These are phyloP conservation scores for Lepidurus couesii DNA, from an alignment of 1,140 invertebrate species.

Conservation along the genomic window DNA sequence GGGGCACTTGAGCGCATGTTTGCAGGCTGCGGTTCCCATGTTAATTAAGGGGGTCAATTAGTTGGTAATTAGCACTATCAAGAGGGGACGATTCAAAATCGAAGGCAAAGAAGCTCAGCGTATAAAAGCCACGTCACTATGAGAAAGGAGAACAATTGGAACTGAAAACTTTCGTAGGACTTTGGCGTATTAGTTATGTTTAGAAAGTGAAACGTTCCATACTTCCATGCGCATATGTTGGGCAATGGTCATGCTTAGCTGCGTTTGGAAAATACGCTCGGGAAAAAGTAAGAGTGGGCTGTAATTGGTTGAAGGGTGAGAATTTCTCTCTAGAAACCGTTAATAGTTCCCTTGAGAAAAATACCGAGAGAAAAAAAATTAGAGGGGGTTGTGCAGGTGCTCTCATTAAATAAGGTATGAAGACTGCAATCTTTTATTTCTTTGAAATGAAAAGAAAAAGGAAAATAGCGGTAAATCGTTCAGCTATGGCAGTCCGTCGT, in stretches of 20 bases:
- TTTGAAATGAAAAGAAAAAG: too few relatives aligned
- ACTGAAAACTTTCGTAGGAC: background rate
- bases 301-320: too few relatives aligned
- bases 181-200: conserved; percentile 14
- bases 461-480: too few relatives aligned
- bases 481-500: too few relatives aligned
- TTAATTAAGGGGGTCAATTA: background rate
- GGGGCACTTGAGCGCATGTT: conserved; percentile 33
- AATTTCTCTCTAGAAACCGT: too few relatives aligned
- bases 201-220: conserved; percentile 3
- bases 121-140: background rate
- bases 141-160: background rate
- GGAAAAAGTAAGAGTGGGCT: background rate
- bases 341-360: too few relatives aligned
- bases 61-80: background rate
- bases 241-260: background rate
- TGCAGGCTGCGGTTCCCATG: conserved; percentile 35
- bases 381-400: too few relatives aligned
- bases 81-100: background rate
- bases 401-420: too few relatives aligned
- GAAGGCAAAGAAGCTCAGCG: background rate
- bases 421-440: too few relatives aligned
- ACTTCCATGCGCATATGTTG: conserved; percentile 13
- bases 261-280: background rate
- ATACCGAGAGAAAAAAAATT: too few relatives aligned